Evolutionary conservation across 2,888 invertebrate species (phyloP), one percentile per base, ranked within the genome.

Genomic region (Atherix ibis): DNA sequence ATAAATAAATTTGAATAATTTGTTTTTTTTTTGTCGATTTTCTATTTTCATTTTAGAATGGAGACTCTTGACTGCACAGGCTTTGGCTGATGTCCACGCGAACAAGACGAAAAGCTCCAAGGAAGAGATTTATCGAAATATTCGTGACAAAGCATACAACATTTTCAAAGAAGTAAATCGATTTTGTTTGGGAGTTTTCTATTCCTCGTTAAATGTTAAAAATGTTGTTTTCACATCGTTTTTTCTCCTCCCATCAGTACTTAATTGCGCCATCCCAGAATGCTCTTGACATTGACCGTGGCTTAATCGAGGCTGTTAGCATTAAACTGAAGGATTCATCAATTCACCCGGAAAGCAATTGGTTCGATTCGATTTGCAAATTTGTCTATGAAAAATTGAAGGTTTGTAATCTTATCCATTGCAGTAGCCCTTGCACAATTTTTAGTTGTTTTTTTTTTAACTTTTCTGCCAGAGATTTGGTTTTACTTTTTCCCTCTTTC

Each of bases 321-420:
- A 44, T 47, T 15, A 44, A 42, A 39, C 25, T 47, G 9, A 45
- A 38, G 28, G 44, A 45, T 35, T 26, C 38, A 13, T 38, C 34
- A 5, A 27, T 44, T 9, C 19, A 28, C 5, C 46, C 46, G 2
- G 45, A 45, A 15, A 30, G 30, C 4, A 31, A 31, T 17, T 47
- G 46, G 46, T 45, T 47, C 25, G 46, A 47, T 19, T 45, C 45
- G 10, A 47, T 47, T 12, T 43, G 43, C 16, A 46, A 47, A 38
- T 47, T 39, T 30, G 42, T 47, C 9, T 47, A 46, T 15, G 47
- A 46, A 29, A 47, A 47, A 33, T 27, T 47, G 6, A 47, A 46
- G 31, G 43, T 43, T 37, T 3, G 19, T 19, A 36, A 31, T 26
- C 4, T 31, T 12, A 28, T 16, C 6, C n/a, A n/a, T n/a, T n/a